Conservation (phyloP, 2,797 vertebrate species). For the Megaceryle alcyon region DNA sequence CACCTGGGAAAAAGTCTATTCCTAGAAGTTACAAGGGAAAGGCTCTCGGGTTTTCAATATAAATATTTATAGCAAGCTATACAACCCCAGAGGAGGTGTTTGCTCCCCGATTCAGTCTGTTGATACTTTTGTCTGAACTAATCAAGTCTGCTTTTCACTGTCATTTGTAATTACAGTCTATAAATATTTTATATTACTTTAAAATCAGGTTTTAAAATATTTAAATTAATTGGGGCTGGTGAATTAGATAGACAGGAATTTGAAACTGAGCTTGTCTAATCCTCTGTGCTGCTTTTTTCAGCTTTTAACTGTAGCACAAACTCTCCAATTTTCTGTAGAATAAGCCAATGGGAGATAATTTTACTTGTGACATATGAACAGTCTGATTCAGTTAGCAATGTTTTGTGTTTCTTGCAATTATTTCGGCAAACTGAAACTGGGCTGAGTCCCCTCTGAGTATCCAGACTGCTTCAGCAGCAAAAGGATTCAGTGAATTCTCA, state of each 20-base stretch:
- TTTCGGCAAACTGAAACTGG: not conserved
- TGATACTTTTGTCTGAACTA: slow-evolving; percentile 52
- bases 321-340: not conserved
- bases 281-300: slow-evolving; percentile 23
- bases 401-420: not conserved
- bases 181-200: slow-evolving; percentile 63
- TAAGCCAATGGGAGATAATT: not conserved
- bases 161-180: slow-evolving; percentile 23
- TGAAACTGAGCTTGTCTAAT: slow-evolving; percentile 26
- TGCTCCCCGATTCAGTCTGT: slow-evolving; percentile 1
- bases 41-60: slow-evolving; percentile 16
- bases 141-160: slow-evolving; percentile 32
- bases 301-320: not conserved
- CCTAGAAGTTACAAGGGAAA: slow-evolving; percentile 13
- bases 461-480: not conserved
- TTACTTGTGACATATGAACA: not conserved
- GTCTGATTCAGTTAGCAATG: not conserved
- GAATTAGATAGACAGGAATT: slow-evolving; percentile 30
- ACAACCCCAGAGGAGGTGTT: slow-evolving; percentile 18
- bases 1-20: slow-evolving; percentile 35
- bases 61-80: slow-evolving; percentile 15
- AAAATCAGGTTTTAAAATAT: slow-evolving; percentile 55
- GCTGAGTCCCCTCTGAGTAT: not conserved
- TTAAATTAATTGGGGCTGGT: slow-evolving; percentile 36
- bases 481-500: not conserved